These are phyloP conservation scores for Neostethus bicornis DNA, from an alignment of 2,797 vertebrate species.

Conservation along the genomic window DNA sequence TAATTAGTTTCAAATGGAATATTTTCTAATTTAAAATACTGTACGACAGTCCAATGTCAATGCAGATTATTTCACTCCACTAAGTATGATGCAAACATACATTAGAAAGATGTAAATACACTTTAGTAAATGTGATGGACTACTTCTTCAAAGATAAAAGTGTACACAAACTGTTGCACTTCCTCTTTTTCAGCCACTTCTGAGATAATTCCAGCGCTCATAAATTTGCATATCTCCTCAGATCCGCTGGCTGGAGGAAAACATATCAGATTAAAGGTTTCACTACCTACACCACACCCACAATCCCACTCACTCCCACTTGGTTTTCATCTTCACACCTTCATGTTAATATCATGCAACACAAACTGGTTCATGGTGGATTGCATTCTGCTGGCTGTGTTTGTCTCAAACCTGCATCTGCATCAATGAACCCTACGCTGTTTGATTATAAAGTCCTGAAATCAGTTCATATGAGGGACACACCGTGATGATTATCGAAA, in stretches of 20 bases:
- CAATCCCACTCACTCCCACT: not conserved
- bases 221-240: slow-evolving; percentile 49
- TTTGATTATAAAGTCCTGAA: slow-evolving; percentile 25
- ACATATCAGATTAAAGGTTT: slow-evolving; percentile 64
- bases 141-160: slow-evolving; percentile 47
- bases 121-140: slow-evolving; percentile 21
- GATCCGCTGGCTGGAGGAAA: slow-evolving; percentile 60
- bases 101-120: slow-evolving; percentile 42
- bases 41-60: not conserved
- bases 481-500: slow-evolving; percentile 22
- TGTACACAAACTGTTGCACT: slow-evolving; percentile 38
- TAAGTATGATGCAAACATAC: slow-evolving; percentile 27
- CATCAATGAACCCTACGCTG: slow-evolving; percentile 42
- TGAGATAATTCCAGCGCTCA: slow-evolving; percentile 37
- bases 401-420: slow-evolving; percentile 39
- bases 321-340: not conserved
- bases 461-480: slow-evolving; percentile 35
- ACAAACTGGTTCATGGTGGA: slow-evolving; percentile 12
- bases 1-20: too few relatives aligned
- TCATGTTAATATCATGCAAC: too few relatives aligned
- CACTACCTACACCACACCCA: slow-evolving; percentile 2
- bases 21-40: too few relatives aligned
- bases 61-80: too few relatives aligned
- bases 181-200: slow-evolving; percentile 57
- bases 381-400: slow-evolving; percentile 14